phyloP scores from a whole-genome alignment of 2,113 vertebrate genomes.

The Carassius carassius region DNA sequence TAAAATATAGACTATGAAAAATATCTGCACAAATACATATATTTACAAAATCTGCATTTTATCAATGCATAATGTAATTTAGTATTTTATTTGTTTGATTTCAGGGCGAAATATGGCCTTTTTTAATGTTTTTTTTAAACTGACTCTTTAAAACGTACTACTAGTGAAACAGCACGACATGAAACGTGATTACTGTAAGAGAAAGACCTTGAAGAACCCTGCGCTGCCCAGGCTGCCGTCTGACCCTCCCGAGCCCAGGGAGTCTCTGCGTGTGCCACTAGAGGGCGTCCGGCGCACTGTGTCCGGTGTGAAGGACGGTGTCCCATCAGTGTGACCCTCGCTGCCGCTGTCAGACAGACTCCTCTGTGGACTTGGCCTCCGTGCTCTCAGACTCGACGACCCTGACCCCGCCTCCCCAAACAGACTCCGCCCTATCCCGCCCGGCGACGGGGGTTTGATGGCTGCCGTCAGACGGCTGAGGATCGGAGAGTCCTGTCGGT shows the following conservation, averaged over 20 bases:
- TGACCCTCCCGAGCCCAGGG: slow-evolving; percentile 68
- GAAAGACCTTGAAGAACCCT: slow-evolving; percentile 73
- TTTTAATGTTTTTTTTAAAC: background rate
- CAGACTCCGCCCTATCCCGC: slow-evolving; percentile 71
- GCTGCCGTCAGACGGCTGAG: slow-evolving; percentile 78
- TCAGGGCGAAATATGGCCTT: background rate
- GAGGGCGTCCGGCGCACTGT: slow-evolving; percentile 64
- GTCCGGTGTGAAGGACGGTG: slow-evolving; percentile 59
- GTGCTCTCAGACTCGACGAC: slow-evolving; percentile 55
- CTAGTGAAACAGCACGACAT: background rate
- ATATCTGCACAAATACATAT: background rate
- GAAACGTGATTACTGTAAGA: background rate
- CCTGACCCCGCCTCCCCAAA: slow-evolving; percentile 74
- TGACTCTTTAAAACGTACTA: background rate
- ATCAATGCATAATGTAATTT: background rate
- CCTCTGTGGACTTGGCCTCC: slow-evolving; percentile 76
- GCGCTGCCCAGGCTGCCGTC: slow-evolving; percentile 73
- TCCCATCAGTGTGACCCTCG: slow-evolving; percentile 70
- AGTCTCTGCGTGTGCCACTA: slow-evolving; percentile 64
- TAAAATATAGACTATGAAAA: background rate
- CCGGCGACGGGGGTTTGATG: slow-evolving; percentile 66
- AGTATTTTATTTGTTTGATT: background rate
- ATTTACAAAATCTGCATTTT: background rate
- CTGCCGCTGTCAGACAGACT: slow-evolving; percentile 71
- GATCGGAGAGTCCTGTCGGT: slow-evolving; percentile 80